phyloP scores from a whole-genome alignment of 2,797 vertebrate species.

The Choloepus didactylus region DNA sequence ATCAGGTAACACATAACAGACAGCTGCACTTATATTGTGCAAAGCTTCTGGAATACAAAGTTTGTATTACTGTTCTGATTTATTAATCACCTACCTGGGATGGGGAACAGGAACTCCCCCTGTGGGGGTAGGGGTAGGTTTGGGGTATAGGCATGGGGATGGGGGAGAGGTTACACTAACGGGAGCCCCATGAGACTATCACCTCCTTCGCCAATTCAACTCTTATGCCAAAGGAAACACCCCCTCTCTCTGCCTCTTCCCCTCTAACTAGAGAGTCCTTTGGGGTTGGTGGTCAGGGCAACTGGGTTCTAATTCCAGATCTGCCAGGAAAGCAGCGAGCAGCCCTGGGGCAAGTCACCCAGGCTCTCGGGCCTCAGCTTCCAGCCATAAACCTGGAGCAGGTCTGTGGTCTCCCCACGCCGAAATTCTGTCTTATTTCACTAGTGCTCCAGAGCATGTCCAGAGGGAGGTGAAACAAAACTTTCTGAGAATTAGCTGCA shows the following conservation, averaged over 20 bases:
- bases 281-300: neutral
- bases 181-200: neutral
- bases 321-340: neutral
- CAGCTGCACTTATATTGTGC: neutral
- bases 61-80: neutral
- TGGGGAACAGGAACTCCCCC: neutral
- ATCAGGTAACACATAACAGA: neutral
- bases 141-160: too few relatives aligned
- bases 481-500: neutral
- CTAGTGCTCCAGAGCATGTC: neutral
- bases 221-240: neutral
- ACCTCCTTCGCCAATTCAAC: accelerated
- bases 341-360: neutral
- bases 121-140: neutral
- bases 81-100: neutral
- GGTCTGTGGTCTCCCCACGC: neutral
- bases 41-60: neutral
- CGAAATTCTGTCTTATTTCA: neutral
- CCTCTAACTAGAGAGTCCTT: neutral
- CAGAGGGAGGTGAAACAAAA: neutral
- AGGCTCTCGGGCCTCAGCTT: neutral
- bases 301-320: neutral
- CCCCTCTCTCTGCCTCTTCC: neutral
- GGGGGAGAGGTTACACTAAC: accelerated
- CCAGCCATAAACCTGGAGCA: neutral